These are phyloP conservation scores for Microtus montanus DNA, from an alignment of 2,113 vertebrate genomes.

Conservation along the genomic window DNA sequence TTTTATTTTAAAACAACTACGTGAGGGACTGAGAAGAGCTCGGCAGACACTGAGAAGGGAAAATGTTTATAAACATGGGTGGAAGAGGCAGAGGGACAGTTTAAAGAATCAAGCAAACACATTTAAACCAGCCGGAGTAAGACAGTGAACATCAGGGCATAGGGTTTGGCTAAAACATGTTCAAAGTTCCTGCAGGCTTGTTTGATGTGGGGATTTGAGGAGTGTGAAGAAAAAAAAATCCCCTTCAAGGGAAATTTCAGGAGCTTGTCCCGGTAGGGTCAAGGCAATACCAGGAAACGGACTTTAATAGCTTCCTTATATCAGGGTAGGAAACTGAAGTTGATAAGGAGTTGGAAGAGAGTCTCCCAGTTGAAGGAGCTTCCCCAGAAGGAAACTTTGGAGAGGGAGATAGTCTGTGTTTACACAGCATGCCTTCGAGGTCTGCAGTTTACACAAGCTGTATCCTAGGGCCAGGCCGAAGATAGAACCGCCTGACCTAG, in stretches of 20 bases:
- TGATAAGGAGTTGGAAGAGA: slow-evolving; percentile 68
- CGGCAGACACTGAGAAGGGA: neutral
- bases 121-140: neutral
- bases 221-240: slow-evolving; percentile 14
- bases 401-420: slow-evolving; percentile 74
- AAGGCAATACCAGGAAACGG: slow-evolving; percentile 66
- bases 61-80: slow-evolving; percentile 12
- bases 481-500: slow-evolving; percentile 50
- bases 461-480: slow-evolving; percentile 36
- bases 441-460: slow-evolving; percentile 54
- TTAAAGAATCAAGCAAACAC: neutral
- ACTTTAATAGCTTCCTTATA: slow-evolving; percentile 73
- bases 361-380: neutral
- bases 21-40: neutral
- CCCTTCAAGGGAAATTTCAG: neutral
- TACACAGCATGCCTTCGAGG: neutral
- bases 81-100: neutral
- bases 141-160: neutral
- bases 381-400: slow-evolving; percentile 54
- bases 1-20: neutral
- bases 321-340: slow-evolving; percentile 66
- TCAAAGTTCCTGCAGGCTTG: neutral
- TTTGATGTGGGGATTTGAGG: slow-evolving; percentile 5
- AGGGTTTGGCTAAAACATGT: neutral
- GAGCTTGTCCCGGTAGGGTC: neutral